Base-by-base conservation (phyloP, 2,113 vertebrate species). In the Malaclemys terrapin region DNA sequence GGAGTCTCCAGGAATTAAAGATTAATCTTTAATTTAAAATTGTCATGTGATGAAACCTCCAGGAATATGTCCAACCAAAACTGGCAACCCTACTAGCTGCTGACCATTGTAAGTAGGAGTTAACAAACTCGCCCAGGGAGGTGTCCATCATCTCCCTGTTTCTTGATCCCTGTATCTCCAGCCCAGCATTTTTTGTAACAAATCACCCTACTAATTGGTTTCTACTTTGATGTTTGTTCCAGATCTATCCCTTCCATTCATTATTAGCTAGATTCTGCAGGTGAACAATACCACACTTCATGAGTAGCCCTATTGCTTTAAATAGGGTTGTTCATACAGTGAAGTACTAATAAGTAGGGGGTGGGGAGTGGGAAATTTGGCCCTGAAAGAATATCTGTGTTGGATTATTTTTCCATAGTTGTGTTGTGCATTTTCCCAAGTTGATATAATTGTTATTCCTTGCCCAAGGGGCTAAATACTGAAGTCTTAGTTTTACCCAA, bases 401-500 rank as follows among this genome's bases (percentile, higher is more conserved):
- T 7, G 38, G 0, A 2, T 38, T 57, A 57, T 83, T 83, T 79
- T 90, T 35, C 7, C 9, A 45, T 0, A 1, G n/a, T 35, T 80
- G 76, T 85, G 42, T 72, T 9, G 65, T 80, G 25, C n/a, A 1
- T 47, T 83, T 84, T 47, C 5, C 5, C 79, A 57, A 53, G 0
- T 47, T 47, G 42, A 45, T 78, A 24, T 47, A 45, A 47, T 47
- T 78, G 1, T 22, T 10, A 6, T 52, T 52, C 52, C 2, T 52
- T n/a, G 29, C 31, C 10, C 16, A 10, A 20, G 9, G 19, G 2
- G 4, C 9, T 72, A 38, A 72, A 38, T 38, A 20, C 42, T 47
- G 35, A 42, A 54, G 19, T 57, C 3, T 1, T 10, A 24, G 69
- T 38, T 22, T 85, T 8, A 3, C 7, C 62, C 1, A 42, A 0